Percentiles rank a stretch among this genome's conserved stretches.
Conservation (phyloP, 2,888 invertebrate species). For the Pyrrhia umbra region DNA sequence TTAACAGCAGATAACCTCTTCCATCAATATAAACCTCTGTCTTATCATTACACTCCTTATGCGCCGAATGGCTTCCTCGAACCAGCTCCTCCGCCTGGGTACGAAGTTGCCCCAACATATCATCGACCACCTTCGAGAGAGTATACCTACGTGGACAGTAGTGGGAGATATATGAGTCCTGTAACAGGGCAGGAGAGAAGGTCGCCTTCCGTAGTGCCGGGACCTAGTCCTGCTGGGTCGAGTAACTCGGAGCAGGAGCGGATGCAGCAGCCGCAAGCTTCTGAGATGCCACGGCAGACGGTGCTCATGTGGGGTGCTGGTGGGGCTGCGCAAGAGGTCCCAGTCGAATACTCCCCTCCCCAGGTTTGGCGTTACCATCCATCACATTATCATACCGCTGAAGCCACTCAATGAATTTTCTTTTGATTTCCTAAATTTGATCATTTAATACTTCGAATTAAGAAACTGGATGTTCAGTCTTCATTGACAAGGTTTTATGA, state of each 20-base stretch:
- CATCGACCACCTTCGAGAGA: conserved; percentile 91
- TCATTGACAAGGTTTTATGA: neutral
- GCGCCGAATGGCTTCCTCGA: conserved; percentile 96
- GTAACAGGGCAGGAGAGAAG: conserved; percentile 91
- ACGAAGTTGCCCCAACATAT: conserved; percentile 91
- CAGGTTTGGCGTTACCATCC: conserved; percentile 89
- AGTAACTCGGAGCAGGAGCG: conserved; percentile 85
- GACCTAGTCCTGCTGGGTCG: conserved; percentile 85
- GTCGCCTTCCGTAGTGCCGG: conserved; percentile 90
- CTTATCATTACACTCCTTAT: conserved; percentile 94
- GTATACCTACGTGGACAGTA: conserved; percentile 90
- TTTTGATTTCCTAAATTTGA: conserved; percentile 24
- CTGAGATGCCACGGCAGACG: conserved; percentile 95
- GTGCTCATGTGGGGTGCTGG: conserved; percentile 97
- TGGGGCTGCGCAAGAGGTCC: conserved; percentile 83
- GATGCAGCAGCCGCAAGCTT: conserved; percentile 80
- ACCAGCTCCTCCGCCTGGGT: conserved; percentile 91
- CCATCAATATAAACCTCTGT: conserved; percentile 96
- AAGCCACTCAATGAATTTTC: conserved; percentile 84
- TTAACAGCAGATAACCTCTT: conserved; percentile 96
- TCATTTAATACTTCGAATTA: conserved; percentile 17
- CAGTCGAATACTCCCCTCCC: conserved; percentile 86
- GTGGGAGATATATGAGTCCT: conserved; percentile 90
- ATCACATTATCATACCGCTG: conserved; percentile 88
- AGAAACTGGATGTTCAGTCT: neutral